Conservation (phyloP, 2,888 invertebrate species). For the Andrena dorsata region DNA sequence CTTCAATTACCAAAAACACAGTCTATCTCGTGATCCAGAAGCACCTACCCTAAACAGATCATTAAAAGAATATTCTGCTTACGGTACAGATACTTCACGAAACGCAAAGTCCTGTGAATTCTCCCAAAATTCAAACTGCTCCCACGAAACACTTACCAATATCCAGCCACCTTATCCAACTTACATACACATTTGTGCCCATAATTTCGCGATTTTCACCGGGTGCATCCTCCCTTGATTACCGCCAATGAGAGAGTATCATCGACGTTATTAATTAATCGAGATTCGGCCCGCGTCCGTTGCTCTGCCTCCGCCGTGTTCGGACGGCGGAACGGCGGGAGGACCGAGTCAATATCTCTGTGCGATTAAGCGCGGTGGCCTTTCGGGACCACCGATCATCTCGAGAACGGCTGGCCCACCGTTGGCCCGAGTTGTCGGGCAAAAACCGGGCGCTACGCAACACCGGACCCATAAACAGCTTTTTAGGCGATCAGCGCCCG, state of each 20-base stretch:
- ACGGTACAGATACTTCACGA: no score
- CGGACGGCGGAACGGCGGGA: constrained; percentile 10
- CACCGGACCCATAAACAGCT: constrained; percentile 81
- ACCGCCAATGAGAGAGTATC: constrained; percentile 42
- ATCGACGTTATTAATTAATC: constrained; percentile 76
- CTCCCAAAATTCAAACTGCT: no score
- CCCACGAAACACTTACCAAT: no score
- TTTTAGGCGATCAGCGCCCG: constrained; percentile 76
- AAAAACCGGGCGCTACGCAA: constrained; percentile 80
- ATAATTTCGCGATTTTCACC: no score
- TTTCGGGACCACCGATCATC: constrained; percentile 74
- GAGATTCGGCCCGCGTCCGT: constrained; percentile 49
- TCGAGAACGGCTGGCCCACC: constrained; percentile 49
- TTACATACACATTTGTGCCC: no score
- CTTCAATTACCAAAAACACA: no score
- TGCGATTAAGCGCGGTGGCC: constrained; percentile 69
- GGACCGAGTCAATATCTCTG: constrained; percentile 66
- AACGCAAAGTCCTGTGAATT: no score
- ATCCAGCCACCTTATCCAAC: no score
- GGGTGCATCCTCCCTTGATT: background rate
- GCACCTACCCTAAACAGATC: no score
- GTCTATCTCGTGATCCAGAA: no score
- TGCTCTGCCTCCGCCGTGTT: constrained; percentile 17
- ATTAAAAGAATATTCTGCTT: no score
- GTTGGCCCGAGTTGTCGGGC: constrained; percentile 41